Evolutionary conservation across 2,888 invertebrate genomes (phyloP), one percentile per base, ranked within the genome.

Genomic region (Selenia dentaria): DNA sequence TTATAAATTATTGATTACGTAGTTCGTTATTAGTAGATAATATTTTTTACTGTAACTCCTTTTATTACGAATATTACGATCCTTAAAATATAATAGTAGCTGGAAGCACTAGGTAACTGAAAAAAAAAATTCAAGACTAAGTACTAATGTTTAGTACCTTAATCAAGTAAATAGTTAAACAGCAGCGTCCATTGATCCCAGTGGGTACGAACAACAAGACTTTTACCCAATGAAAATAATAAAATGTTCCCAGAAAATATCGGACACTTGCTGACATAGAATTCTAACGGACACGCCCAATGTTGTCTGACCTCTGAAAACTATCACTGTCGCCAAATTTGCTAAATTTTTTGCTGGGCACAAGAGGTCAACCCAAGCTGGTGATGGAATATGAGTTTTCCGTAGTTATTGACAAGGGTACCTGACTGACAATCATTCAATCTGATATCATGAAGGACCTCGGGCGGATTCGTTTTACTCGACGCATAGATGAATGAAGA

Each of bases 391-490:
- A 50, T 51, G 54, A 51, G 51, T 34, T 28, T 22, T 29, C 39
- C 20, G 38, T 29, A 40, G 51, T 40, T 54, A 54, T 57, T 57
- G 57, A 57, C 57, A 42, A 43, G 54, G 57, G 57, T 57, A 54
- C 49, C 51, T 51, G 54, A 51, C 49, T 37, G 43, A 42, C 54
- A 44, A 51, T 50, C 54, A 54, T 57, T 57, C 54, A 54, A 54
- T 54, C 54, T 45, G 46, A 46, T 46, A 40, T 34, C 28, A 34
- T 28, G 22, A 16, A 10, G 24, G 24, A 24, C 25, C 12, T n/a
- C n/a, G 18, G 18, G 8, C 11, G 20, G 37, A 27, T 9, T 38
- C 37, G 22, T 22, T 45, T 34, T 33, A 22, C 36, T 43, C 16
- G 6, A 13, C 20, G 18, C 13, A 24, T 2, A 13, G 34, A 22